Percentiles rank a stretch among this genome's conserved stretches.
Conservation (phyloP, 1,140 invertebrate genomes). For the Meteorus sp. region DNA sequence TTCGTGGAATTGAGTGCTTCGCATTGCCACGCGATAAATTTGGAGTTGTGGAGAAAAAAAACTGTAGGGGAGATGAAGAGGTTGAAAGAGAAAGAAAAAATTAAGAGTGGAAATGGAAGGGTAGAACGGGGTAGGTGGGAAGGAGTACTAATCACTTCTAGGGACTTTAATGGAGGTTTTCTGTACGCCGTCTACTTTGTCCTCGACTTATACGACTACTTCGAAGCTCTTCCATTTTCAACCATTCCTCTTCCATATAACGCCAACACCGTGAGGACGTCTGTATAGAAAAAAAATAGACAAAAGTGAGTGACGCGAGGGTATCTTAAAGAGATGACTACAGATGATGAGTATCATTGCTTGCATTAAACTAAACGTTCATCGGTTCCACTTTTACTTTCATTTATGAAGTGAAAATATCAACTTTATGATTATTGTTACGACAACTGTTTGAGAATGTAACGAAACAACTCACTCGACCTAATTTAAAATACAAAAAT, state of each 20-base stretch:
- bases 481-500: too few relatives aligned
- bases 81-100: slow-evolving; percentile 22
- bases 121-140: slow-evolving; percentile 32
- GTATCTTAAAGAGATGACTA: slow-evolving; percentile 51
- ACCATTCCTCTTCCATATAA: neutral
- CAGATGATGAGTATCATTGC: slow-evolving; percentile 48
- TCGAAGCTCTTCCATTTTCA: slow-evolving; percentile 1
- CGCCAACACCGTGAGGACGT: too few relatives aligned
- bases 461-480: too few relatives aligned
- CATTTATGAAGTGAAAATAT: too few relatives aligned
- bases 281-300: neutral
- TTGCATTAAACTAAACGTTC: slow-evolving; percentile 53
- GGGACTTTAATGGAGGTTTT: slow-evolving; percentile 61
- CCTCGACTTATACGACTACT: slow-evolving; percentile 57
- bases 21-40: slow-evolving; percentile 22
- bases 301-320: slow-evolving; percentile 22
- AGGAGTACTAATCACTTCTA: slow-evolving; percentile 58
- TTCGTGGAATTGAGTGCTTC: slow-evolving; percentile 14
- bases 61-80: slow-evolving; percentile 7
- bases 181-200: slow-evolving; percentile 60
- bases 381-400: neutral
- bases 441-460: too few relatives aligned
- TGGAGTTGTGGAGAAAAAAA: slow-evolving; percentile 4
- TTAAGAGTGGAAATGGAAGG: slow-evolving; percentile 16
- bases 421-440: too few relatives aligned